Base-by-base conservation (phyloP, 2,113 vertebrate species). In the Ictalurus furcatus region DNA sequence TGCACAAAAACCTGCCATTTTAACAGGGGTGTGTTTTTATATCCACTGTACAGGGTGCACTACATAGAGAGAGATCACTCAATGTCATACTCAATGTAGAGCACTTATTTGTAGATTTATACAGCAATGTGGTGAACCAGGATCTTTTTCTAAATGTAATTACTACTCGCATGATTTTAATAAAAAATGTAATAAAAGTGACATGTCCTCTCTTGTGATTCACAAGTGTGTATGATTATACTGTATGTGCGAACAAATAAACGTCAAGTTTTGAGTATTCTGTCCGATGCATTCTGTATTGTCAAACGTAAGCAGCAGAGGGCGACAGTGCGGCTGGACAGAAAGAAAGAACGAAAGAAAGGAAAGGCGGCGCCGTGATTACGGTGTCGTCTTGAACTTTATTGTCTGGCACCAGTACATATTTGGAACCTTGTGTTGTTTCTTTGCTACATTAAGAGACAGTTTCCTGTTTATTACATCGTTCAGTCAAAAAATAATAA, bases 401-500 rank as follows among this genome's bases (percentile, higher is more conserved):
- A 94, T 95, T 94, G 90, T 93, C 92, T 94, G 95, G 94, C 93
- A 95, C 90, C 94, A 92, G 88, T 92, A 91, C 59, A 81, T 93
- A 90, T 93, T 67, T 59, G 58, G 90, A 86, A 88, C 80, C 63
- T 80, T 86, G 56, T 83, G 92, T 92, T 93, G 93, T 92, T 90
- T 71, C 92, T 95, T 94, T 94, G 95, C 95, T 96, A 96, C 96
- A 95, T 95, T 92, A 94, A 61, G 67, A 95, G 93, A 94, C 21
- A 91, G 94, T 93, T 93, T 94, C 91, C 84, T 93, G 93, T 93
- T 92, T 93, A 94, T 92, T 81, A 91, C 79, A 93, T 93, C 93
- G 94, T 94, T 93, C 94, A 94, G 94, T 94, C 94, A 93, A 93
- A 94, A 52, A 48, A 44, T 3, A 44, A 34, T 34, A 34, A 34